Evolutionary conservation across 2,113 vertebrate genomes (phyloP), one percentile per base, ranked within the genome.

Genomic region (Sminthopsis crassicaudata): DNA sequence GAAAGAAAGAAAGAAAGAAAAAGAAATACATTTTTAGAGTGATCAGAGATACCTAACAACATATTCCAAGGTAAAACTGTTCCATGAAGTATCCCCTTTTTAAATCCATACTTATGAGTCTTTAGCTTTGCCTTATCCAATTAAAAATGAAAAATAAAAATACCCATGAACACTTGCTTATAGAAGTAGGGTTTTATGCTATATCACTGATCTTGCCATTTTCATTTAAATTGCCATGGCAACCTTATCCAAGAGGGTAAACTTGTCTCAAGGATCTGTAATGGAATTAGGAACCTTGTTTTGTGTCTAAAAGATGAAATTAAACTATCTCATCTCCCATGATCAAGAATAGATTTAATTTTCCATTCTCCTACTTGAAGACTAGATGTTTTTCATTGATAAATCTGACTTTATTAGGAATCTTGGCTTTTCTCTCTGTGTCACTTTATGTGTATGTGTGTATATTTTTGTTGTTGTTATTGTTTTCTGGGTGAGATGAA

Each of bases 21-120:
- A 51, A 51, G 50, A 11, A 51, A 51, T 51, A 51, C 10, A 51
- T 53, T 46, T 24, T 91, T 51, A 53, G 92, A 97, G 92, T 54
- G 36, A 60, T 54, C 46, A 90, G 14, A 16, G 23, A 53, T 91
- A 92, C n/a, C 36, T 84, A 23, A 94, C 94, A 91, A 53, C 26
- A 96, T 93, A 96, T 93, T 93, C 42, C 19, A 91, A 92, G 46
- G 52, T 94, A 53, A 51, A 25, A 92, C 30, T 95, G 10, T 96
- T 94, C 30, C 53, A 95, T 92, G 46, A 97, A 94, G 90, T n/a
- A 53, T 0, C 60, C n/a, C 30, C 26, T 19, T 2, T 92, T 93
- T 93, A 91, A 91, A 92, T 5, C 48, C 36, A 24, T 90, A 76
- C 42, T 55, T 42, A 42, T 84, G 57, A 53, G 8, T 50, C 27